Evolutionary conservation across 2,888 invertebrate species (phyloP).

Genomic region (Amaurobius ferox): DNA sequence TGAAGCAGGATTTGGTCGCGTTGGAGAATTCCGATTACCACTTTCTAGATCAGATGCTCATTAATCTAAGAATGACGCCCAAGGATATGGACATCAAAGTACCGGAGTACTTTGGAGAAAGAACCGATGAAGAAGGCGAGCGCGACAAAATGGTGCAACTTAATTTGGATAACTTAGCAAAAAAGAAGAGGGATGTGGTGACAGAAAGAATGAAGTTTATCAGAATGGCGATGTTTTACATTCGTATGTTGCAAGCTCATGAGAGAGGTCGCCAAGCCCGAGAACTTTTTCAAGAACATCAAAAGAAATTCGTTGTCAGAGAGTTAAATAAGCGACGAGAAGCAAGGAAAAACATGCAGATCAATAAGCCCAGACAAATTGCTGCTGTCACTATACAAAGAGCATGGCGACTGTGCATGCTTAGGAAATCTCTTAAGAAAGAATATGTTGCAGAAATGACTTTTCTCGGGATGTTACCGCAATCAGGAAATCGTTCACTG

Average conservation of each 20-base stretch:
- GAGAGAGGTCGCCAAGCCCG: constrained; percentile 32
- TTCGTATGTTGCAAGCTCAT: constrained; percentile 42
- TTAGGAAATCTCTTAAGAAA: constrained; percentile 4
- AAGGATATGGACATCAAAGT: constrained; percentile 43
- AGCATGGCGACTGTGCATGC: constrained; percentile 24
- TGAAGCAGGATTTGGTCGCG: constrained; percentile 37
- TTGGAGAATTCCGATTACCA: constrained; percentile 41
- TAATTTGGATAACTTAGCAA: neutral
- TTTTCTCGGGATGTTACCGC: constrained; percentile 4
- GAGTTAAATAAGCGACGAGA: constrained; percentile 18
- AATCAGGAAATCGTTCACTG: neutral
- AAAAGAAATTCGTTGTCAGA: neutral
- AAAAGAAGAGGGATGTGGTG: constrained; percentile 17
- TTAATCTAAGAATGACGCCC: constrained; percentile 27
- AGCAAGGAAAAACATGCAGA: neutral
- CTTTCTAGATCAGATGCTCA: constrained; percentile 30
- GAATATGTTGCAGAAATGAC: constrained; percentile 18
- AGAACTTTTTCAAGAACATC: constrained; percentile 1
- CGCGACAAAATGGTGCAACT: neutral
- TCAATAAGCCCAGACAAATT: neutral
- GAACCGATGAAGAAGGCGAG: neutral
- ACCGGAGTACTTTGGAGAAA: constrained; percentile 25
- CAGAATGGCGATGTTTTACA: constrained; percentile 16
- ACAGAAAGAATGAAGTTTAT: constrained; percentile 21
- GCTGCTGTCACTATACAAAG: constrained; percentile 38